Percentiles rank a stretch among this genome's conserved stretches.
phyloP scores from a whole-genome alignment of 2,888 invertebrate species.

The Heterodera filipjevi region DNA sequence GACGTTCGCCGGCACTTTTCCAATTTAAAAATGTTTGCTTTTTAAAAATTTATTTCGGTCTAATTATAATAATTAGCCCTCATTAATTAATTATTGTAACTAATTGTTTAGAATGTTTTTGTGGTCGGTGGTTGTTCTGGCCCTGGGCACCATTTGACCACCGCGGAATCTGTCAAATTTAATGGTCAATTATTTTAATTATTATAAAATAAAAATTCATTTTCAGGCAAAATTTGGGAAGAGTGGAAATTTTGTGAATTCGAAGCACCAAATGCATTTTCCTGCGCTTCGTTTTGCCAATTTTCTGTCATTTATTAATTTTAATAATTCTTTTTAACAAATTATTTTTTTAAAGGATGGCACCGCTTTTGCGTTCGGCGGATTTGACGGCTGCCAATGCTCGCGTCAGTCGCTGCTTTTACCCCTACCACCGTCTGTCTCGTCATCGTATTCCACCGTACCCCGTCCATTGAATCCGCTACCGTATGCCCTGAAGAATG shows the following conservation, averaged over 20 bases:
- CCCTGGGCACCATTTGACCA: constrained; percentile 15
- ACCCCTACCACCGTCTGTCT: background rate
- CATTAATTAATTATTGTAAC: background rate
- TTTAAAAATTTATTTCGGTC: background rate
- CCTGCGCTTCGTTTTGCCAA: constrained; percentile 28
- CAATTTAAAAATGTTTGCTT: constrained; percentile 12
- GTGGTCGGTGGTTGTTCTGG: constrained; percentile 2
- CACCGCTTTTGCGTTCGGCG: constrained; percentile 27
- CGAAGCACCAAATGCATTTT: constrained; percentile 1
- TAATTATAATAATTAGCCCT: background rate
- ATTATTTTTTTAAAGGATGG: constrained; percentile 10
- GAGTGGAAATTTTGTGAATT: background rate
- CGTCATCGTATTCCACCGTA: background rate
- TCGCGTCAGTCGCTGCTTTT: background rate
- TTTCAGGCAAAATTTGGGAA: background rate
- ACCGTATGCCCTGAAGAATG: constrained; percentile 18
- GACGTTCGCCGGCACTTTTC: constrained; percentile 24
- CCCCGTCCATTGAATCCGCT: background rate
- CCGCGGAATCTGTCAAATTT: constrained; percentile 6
- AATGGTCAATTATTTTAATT: background rate
- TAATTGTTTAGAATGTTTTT: background rate
- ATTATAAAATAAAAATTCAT: background rate
- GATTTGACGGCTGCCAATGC: constrained; percentile 22
- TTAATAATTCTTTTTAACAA: background rate
- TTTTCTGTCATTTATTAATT: background rate